Base-by-base conservation (phyloP, 2,888 invertebrate species). In the Thecophora atra region DNA sequence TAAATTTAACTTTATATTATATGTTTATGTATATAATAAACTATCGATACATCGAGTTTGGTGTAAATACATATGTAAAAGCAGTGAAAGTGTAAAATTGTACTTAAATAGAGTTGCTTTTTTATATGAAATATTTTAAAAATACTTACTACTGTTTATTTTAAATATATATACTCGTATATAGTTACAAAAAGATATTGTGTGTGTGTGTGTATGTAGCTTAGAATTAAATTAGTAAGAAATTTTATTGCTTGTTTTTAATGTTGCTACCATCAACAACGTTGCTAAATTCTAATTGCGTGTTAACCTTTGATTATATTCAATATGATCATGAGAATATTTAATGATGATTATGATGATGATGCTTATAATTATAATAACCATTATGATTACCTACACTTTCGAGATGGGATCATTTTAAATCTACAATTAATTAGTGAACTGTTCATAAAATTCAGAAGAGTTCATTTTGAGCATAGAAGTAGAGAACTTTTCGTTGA, bases 381-480 rank as follows among this genome's bases (percentile, higher is more conserved):
- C 47, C n/a, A 17, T 17, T 21, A 24, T 64, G 26, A 51, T 17
- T 65, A 65, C 47, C 37, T 11, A 37, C 37, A 37, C 37, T 37
- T 37, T 37, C 11, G 37, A 37, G 37, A 37, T 37, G 37, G 37
- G 37, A 37, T 37, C 37, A 37, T 37, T 37, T 37, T 37, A 47
- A 47, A 47, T 47, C 4, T 47, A 11, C n/a, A 47, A n/a, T 47
- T 47, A 47, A 24, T 56, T 58, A 58, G 13, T 58, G 24, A 6
- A 58, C 11, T 11, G 28, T 28, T 60, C 24, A 24, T 70, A 72
- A 52, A 75, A 74, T 77, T 78, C 78, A 78, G 78, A 77, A 78
- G 78, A 79, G 78, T 79, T 77, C 78, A 79, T 77, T 77, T 79
- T 77, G 78, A 77, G 78, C 76, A 73, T 68, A 37, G 6, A 73